These are phyloP conservation scores for Buceros bicornis DNA, from an alignment of 2,797 vertebrate species.

Conservation along the genomic window DNA sequence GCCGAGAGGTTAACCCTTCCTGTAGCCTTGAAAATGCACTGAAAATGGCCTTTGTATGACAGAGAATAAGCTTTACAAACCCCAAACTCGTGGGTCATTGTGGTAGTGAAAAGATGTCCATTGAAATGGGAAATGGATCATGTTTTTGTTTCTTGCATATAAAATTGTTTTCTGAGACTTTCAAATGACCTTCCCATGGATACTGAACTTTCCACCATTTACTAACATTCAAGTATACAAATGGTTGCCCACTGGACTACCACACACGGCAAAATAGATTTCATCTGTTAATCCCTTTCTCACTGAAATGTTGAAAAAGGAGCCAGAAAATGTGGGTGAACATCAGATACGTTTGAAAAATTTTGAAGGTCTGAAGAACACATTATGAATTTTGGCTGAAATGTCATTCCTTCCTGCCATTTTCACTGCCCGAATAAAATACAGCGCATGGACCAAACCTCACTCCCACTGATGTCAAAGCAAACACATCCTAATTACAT, in stretches of 20 bases:
- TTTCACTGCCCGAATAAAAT: background rate
- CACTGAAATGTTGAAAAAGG: background rate
- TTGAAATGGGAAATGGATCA: conserved; percentile 40
- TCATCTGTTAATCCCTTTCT: background rate
- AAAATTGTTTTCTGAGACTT: conserved; percentile 64
- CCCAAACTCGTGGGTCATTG: conserved; percentile 51
- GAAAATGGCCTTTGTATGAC: conserved; percentile 42
- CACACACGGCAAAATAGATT: background rate
- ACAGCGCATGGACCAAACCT: background rate
- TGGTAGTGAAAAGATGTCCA: conserved; percentile 39
- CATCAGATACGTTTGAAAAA: background rate
- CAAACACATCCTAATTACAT: background rate
- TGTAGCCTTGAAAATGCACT: conserved; percentile 24
- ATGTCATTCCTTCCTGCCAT: background rate
- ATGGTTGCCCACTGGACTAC: background rate
- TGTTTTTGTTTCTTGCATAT: conserved; percentile 52
- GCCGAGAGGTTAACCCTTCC: conserved; percentile 69
- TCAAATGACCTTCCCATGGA: conserved; percentile 42
- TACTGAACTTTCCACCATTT: conserved; percentile 36
- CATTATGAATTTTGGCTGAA: background rate
- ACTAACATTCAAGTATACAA: conserved; percentile 31
- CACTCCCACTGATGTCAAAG: background rate
- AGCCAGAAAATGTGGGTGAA: background rate
- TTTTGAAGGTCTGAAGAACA: background rate
- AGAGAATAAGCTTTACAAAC: conserved; percentile 69